phyloP scores from a whole-genome alignment of 2,888 invertebrate genomes.

The Drosophila vallismaia region DNA sequence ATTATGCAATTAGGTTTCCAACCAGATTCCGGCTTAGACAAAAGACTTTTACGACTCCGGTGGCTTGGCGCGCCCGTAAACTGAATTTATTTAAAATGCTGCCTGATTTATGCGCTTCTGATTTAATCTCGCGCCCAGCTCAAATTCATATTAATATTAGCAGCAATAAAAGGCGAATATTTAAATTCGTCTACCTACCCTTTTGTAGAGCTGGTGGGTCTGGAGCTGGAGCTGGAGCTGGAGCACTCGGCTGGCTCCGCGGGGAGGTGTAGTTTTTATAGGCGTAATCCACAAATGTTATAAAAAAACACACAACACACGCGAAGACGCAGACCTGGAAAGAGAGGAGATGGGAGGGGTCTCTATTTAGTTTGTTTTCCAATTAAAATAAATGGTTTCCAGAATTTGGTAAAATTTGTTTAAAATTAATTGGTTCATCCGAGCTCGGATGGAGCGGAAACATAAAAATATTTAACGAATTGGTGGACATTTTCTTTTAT shows the following conservation, averaged over 20 bases:
- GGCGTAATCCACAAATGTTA: slow-evolving; percentile 59
- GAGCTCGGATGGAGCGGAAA: neutral
- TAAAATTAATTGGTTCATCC: slow-evolving; percentile 12
- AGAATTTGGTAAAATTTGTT: slow-evolving; percentile 1
- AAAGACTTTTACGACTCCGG: slow-evolving; percentile 46
- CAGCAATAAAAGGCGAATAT: slow-evolving; percentile 55
- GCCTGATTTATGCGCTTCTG: slow-evolving; percentile 58
- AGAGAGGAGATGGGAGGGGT: slow-evolving; percentile 47
- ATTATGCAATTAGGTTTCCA: slow-evolving; percentile 67
- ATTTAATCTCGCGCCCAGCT: slow-evolving; percentile 32
- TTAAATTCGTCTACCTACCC: slow-evolving; percentile 65
- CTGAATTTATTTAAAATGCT: slow-evolving; percentile 59
- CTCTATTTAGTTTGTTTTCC: slow-evolving; percentile 4
- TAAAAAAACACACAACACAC: slow-evolving; percentile 43
- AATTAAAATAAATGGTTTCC: slow-evolving; percentile 1
- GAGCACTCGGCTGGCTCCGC: slow-evolving; percentile 20
- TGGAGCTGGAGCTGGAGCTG: neutral
- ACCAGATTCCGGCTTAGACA: slow-evolving; percentile 47
- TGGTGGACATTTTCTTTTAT: neutral
- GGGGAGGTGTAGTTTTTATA: slow-evolving; percentile 58
- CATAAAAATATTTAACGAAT: slow-evolving; percentile 1
- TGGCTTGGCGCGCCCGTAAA: slow-evolving; percentile 38
- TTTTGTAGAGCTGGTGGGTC: slow-evolving; percentile 20
- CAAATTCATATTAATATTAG: slow-evolving; percentile 49
- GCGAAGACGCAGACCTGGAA: slow-evolving; percentile 51